phyloP scores from a whole-genome alignment of 2,888 invertebrate species.

The Helleia helle region DNA sequence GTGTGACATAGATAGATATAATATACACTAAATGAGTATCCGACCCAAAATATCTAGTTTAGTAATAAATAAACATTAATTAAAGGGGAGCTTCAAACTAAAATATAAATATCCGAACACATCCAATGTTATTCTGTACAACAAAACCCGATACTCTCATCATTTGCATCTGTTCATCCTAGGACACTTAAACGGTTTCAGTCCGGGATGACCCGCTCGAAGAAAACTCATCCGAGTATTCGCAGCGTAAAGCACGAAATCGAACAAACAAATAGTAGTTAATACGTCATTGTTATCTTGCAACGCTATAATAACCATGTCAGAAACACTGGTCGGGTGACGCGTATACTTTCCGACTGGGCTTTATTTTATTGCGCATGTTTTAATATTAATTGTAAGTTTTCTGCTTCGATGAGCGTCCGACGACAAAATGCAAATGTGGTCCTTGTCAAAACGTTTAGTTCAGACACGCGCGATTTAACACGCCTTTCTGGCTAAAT shows the following conservation, averaged over 20 bases:
- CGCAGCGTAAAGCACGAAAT: constrained; percentile 21
- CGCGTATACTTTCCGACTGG: constrained; percentile 57
- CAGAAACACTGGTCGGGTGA: constrained; percentile 57
- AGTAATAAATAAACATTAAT: not conserved
- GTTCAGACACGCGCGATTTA: not conserved
- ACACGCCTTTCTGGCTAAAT: no score
- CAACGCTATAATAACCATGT: constrained; percentile 57
- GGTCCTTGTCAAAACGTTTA: not conserved
- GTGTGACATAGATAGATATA: no score
- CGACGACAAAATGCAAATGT: constrained; percentile 1
- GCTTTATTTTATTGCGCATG: constrained; percentile 65
- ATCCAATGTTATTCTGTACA: constrained; percentile 22
- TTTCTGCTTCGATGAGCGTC: constrained; percentile 42
- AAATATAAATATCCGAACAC: not conserved
- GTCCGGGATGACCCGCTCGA: constrained; percentile 22
- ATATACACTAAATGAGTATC: no score
- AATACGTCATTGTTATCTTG: constrained; percentile 16
- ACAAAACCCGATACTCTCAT: constrained; percentile 38
- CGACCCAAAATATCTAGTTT: no score
- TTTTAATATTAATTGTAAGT: constrained; percentile 71
- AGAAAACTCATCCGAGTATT: constrained; percentile 17
- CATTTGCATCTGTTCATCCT: constrained; percentile 42
- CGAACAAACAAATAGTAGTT: constrained; percentile 6
- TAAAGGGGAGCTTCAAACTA: not conserved
- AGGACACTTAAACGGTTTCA: constrained; percentile 29